phyloP scores from a whole-genome alignment of 2,888 invertebrate species.

The Sphecodes monilicornis region DNA sequence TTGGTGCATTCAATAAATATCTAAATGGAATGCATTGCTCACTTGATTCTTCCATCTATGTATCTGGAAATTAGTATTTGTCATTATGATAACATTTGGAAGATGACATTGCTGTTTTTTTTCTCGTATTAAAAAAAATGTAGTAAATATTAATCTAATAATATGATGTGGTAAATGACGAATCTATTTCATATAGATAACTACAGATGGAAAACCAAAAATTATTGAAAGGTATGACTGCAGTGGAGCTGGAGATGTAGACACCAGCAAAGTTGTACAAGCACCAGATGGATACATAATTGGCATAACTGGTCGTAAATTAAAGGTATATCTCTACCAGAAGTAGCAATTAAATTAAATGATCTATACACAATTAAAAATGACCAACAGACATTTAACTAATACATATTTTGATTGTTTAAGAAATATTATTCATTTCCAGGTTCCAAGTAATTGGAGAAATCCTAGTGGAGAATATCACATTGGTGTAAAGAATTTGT shows the following conservation, averaged over 20 bases:
- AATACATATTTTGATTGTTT: constrained; percentile 26
- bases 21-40: constrained; percentile 17
- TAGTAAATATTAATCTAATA: constrained; percentile 1
- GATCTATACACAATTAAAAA: background rate
- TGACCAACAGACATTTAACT: background rate
- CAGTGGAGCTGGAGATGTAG: constrained; percentile 98
- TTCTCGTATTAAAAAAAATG: background rate
- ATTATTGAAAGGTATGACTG: constrained; percentile 98
- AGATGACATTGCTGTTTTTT: constrained; percentile 10
- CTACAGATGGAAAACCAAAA: constrained; percentile 95
- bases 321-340: constrained; percentile 88
- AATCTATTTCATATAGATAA: constrained; percentile 86
- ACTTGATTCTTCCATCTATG: background rate
- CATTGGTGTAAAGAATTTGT: constrained; percentile 94
- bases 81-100: constrained; percentile 7
- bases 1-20: background rate
- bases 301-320: constrained; percentile 94
- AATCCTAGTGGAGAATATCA: constrained; percentile 95
- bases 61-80: background rate
- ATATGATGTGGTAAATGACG: background rate
- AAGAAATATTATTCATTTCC: constrained; percentile 53
- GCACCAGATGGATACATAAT: constrained; percentile 90
- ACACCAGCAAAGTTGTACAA: constrained; percentile 91
- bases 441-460: constrained; percentile 93
- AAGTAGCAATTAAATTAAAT: background rate